Conservation (phyloP, 2,113 vertebrate genomes). For the Coptodon rendalli region DNA sequence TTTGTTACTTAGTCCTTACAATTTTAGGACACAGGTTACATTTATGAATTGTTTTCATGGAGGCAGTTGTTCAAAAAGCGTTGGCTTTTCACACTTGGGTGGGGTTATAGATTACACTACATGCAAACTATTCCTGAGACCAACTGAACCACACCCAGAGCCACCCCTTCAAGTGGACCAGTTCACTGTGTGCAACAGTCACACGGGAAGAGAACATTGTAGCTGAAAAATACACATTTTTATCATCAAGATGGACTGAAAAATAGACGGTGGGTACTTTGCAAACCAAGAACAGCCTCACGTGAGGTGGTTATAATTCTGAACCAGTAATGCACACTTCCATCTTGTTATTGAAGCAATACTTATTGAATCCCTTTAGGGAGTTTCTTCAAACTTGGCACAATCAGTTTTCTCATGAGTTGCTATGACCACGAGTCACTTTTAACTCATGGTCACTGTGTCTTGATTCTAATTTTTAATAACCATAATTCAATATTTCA, state of each 20-base stretch:
- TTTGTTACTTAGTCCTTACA: not conserved
- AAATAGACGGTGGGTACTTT: accelerated
- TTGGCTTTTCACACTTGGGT: not conserved
- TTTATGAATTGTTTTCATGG: not conserved
- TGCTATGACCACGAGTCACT: not conserved
- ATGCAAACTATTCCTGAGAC: not conserved
- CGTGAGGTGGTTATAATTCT: not conserved
- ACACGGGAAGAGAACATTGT: not conserved
- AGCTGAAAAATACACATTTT: not conserved
- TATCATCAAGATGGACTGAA: not conserved
- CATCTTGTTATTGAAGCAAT: not conserved
- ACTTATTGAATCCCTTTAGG: not conserved
- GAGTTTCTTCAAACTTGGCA: not conserved
- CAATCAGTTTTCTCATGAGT: not conserved
- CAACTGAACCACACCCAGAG: not conserved
- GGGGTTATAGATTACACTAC: not conserved
- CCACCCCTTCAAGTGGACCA: not conserved
- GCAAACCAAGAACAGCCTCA: not conserved
- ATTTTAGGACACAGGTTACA: not conserved
- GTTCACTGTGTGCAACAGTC: not conserved
- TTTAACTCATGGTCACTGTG: not conserved
- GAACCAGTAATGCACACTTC: not conserved
- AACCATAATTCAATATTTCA: not conserved
- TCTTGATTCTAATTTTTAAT: not conserved
- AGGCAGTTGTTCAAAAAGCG: not conserved